Conservation (phyloP, 2,113 vertebrate species). For the Corydoras maculifer region DNA sequence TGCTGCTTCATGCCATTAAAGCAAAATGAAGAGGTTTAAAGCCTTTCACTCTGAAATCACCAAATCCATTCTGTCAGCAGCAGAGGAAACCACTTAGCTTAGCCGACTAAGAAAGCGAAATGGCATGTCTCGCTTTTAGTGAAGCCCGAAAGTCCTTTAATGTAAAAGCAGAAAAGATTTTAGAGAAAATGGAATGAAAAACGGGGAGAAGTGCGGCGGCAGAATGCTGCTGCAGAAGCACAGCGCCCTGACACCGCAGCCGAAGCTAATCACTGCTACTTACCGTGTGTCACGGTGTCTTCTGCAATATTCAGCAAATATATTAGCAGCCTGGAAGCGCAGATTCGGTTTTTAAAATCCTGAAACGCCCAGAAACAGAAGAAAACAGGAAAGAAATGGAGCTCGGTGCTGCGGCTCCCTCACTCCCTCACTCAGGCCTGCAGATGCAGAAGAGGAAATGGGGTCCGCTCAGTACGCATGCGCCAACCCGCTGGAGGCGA, state of each 20-base stretch:
- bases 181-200: neutral
- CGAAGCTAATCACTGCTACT: neutral
- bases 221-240: neutral
- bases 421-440: neutral
- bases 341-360: neutral
- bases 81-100: no score
- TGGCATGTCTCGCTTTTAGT: no score
- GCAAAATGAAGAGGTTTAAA: no score
- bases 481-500: neutral
- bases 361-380: neutral
- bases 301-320: neutral
- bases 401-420: neutral
- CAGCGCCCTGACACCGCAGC: neutral
- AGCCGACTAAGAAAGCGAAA: no score
- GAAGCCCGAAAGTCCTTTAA: no score
- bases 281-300: neutral
- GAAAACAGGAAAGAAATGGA: neutral
- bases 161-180: no score
- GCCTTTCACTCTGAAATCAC: no score
- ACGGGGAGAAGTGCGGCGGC: neutral
- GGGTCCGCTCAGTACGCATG: neutral
- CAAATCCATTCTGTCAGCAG: no score
- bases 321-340: neutral
- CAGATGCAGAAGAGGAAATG: neutral
- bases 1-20: no score